Evolutionary conservation across 2,888 invertebrate species (phyloP), one percentile per base, ranked within the genome.

Genomic region (Timema cristinae): DNA sequence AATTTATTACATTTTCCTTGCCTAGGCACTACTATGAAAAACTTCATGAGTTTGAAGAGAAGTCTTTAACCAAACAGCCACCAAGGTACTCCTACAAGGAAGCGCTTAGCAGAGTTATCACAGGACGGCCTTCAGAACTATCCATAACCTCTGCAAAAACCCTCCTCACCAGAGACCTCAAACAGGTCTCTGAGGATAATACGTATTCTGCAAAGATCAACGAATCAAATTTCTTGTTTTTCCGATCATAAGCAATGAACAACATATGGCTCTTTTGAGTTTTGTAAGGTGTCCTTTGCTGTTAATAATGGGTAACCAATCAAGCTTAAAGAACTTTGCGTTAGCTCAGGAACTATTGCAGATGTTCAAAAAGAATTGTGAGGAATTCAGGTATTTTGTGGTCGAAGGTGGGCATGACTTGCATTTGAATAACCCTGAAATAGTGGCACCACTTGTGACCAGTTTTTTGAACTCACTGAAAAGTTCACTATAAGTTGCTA

Each of bases 381-480:
- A n/a, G 77, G 73, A 78, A 70, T 77, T 80, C 72, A 75, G 66
- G 5, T 71, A 81, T 74, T 70, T 78, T 76, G 0, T 81, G 1
- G 84, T 89, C 0, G 80, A 83, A 0, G 90, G 89, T 0, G 81
- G 83, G 59, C 90, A 90, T 75, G 88, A 90, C 76, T 85, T 89
- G 0, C 90, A 90, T 78, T 84, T 86, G 63, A 86, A 85, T 9
- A 78, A 85, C 75, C 89, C 90, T 0, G 85, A 87, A 73, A 78
- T 79, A 6, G 81, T 89, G 2, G 83, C 83, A 77, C 85, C 86
- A 0, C 77, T 83, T 72, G 82, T 86, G 5, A 82, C 82, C n/a
- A 81, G 81, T 76, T 88, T 88, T 66, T 84, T 87, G 0, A 50
- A 52, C 49, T 49, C 51, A 6, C 66, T 47, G 9, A 73, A 71